phyloP scores from a whole-genome alignment of 2,797 vertebrate species.

The Chrosomus eos region DNA sequence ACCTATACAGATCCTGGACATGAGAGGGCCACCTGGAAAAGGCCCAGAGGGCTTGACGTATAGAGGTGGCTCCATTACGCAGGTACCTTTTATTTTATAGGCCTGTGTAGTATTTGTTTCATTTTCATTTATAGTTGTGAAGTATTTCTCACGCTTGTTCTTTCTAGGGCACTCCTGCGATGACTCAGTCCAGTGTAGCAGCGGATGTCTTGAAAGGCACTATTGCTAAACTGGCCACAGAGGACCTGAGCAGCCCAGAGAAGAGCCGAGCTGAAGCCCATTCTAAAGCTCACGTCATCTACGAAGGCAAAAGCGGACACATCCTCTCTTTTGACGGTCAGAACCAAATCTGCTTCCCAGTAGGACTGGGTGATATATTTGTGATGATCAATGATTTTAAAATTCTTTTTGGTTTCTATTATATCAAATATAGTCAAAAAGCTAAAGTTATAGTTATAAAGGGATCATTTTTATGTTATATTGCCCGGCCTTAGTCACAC shows the following conservation, averaged over 20 bases:
- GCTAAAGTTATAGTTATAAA: not conserved
- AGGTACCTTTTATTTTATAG: conserved; percentile 43
- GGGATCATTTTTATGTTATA: not conserved
- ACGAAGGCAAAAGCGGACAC: conserved; percentile 96
- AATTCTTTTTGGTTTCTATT: not conserved
- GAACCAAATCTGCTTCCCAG: conserved; percentile 48
- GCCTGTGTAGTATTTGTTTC: not conserved
- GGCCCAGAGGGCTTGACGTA: conserved; percentile 41
- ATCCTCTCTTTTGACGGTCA: conserved; percentile 92
- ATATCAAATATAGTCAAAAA: not conserved
- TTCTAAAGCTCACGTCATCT: conserved; percentile 95
- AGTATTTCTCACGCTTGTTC: not conserved
- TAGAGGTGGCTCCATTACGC: conserved; percentile 62
- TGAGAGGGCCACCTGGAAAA: conserved; percentile 57
- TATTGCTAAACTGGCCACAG: conserved; percentile 88
- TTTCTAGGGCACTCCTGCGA: conserved; percentile 90
- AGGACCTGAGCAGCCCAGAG: conserved; percentile 87
- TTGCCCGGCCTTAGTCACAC: not conserved
- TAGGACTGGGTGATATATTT: not conserved
- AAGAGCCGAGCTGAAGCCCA: conserved; percentile 88
- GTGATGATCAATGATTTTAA: not conserved
- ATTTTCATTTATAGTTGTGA: not conserved
- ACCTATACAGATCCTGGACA: conserved; percentile 57
- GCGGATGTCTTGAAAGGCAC: conserved; percentile 92
- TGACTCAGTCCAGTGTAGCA: conserved; percentile 88